A percentile compares a stretch with the other conserved stretches of the same genome.
phyloP scores from a whole-genome alignment of 2,888 invertebrate species.

The Caenorhabditis sp. region DNA sequence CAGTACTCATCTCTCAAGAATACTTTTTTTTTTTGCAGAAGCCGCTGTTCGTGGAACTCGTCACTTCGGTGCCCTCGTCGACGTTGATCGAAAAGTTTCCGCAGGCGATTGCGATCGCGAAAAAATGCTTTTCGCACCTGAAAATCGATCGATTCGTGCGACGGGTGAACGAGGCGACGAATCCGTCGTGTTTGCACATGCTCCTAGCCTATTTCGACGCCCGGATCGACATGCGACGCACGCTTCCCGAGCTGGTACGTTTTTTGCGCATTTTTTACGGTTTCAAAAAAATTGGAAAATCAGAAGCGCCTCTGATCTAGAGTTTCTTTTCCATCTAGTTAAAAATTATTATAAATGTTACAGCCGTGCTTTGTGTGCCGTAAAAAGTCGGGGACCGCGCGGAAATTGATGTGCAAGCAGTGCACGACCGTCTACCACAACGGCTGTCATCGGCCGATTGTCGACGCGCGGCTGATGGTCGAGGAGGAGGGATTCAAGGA shows the following conservation, averaged over 20 bases:
- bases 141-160: slow-evolving; percentile 45
- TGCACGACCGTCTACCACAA: slow-evolving; percentile 26
- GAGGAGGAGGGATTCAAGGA: slow-evolving; percentile 48
- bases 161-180: slow-evolving; percentile 40
- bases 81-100: slow-evolving; percentile 37
- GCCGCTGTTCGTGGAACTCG: slow-evolving; percentile 21
- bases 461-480: neutral
- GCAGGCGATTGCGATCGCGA: slow-evolving; percentile 19
- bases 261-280: neutral
- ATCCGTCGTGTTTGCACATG: slow-evolving; percentile 56
- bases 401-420: slow-evolving; percentile 41
- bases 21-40: slow-evolving; percentile 9
- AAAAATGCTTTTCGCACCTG: slow-evolving; percentile 52
- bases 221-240: slow-evolving; percentile 39
- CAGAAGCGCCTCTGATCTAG: neutral
- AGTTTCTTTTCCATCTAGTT: neutral
- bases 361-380: slow-evolving; percentile 38
- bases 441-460: slow-evolving; percentile 19
- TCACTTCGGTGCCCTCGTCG: slow-evolving; percentile 18
- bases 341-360: neutral
- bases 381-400: slow-evolving; percentile 3
- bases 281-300: neutral
- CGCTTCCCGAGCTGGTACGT: slow-evolving; percentile 22
- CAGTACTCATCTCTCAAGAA: neutral
- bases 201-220: slow-evolving; percentile 55